Base-by-base conservation (phyloP, 2,888 invertebrate species). In the Gymnocheta viridis region DNA sequence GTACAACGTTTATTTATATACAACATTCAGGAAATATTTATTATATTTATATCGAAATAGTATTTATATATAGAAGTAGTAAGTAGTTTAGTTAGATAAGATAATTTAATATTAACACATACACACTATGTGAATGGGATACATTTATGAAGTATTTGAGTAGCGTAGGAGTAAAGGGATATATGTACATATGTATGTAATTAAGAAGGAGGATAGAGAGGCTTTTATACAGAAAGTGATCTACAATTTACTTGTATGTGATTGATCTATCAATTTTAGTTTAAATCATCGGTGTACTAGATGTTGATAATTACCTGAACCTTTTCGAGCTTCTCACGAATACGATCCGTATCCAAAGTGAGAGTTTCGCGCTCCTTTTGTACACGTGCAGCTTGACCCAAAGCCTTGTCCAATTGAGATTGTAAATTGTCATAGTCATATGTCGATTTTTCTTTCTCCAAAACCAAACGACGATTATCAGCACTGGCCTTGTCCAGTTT, bases 361-460 rank as follows among this genome's bases (percentile, higher is more conserved):
- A 96, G 95, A 3, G 96, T 94, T 91, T 98, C 98, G 70, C 97
- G 94, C 91, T 98, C 98, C 91, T 98, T 98, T 92, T 97, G 97
- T 89, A 97, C 94, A 76, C 98, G 94, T 70, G 96, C 96, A 60
- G 96, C 95, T 91, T 97, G 97, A 19, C 96, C 97, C 85, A 97
- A 93, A 44, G 97, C 95, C 92, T 98, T 98, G 93, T 98, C 98
- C 91, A 98, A 93, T 92, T 98, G 98, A 62, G 97, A 96, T 91
- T 98, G 97, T 85, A 97, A 93, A 88, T 96, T 97, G 89, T 98
- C 98, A 92, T 96, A 97, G 92, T 98, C 98, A 92, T 97, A 98
- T 86, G 95, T 95, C 88, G 96, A 95, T 91, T 98, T 98, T 93
- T 98, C 98, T 87, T 96, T 96, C 91, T 98, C 98, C 90, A 97